Evolutionary conservation across 2,113 vertebrate genomes (phyloP).

Genomic region (Euleptes europaea): DNA sequence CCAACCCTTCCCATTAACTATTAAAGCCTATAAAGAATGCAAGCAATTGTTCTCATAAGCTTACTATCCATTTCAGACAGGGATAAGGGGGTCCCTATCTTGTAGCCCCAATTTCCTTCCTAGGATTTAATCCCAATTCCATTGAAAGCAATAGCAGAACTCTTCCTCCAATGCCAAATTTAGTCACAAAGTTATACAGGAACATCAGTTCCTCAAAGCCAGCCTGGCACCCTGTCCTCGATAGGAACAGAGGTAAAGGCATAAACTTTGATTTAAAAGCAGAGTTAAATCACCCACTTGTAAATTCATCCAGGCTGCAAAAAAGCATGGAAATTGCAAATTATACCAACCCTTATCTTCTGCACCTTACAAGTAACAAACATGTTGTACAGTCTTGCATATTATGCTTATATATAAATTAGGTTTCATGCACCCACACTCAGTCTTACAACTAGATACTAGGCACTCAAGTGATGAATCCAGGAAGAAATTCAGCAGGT

Average conservation of each 20-base stretch:
- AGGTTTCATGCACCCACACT: too few relatives aligned
- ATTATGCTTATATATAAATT: too few relatives aligned
- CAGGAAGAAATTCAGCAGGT: too few relatives aligned
- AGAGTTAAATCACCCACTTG: too few relatives aligned
- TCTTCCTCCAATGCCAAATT: background rate
- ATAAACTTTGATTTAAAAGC: too few relatives aligned
- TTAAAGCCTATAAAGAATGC: constrained; percentile 27
- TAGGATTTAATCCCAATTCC: background rate
- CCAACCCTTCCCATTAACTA: constrained; percentile 48
- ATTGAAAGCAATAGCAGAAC: background rate
- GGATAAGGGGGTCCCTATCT: background rate
- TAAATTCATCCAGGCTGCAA: too few relatives aligned
- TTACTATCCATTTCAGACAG: constrained; percentile 23
- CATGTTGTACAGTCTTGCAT: too few relatives aligned
- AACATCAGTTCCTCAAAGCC: background rate
- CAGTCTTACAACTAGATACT: too few relatives aligned
- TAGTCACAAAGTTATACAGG: background rate
- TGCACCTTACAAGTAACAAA: too few relatives aligned
- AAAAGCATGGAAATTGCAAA: too few relatives aligned
- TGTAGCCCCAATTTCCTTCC: background rate
- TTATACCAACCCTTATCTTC: too few relatives aligned
- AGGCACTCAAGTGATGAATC: too few relatives aligned
- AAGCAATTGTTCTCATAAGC: constrained; percentile 17
- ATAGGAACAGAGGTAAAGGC: background rate
- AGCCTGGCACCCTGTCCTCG: background rate